Evolutionary conservation across 2,797 vertebrate species (phyloP).

Genomic region (Xenentodon cancila): DNA sequence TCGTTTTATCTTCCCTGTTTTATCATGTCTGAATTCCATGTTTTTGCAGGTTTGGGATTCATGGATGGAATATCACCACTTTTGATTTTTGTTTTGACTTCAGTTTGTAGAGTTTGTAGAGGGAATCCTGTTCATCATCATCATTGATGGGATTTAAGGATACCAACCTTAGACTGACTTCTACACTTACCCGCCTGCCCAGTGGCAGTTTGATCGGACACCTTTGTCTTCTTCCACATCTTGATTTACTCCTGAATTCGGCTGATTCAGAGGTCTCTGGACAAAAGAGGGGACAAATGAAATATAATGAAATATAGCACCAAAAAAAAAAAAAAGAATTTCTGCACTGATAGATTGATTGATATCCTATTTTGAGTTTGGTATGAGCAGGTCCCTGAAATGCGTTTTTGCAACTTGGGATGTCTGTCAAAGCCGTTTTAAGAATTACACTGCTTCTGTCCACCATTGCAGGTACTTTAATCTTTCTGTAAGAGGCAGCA

Average conservation of each 20-base stretch:
- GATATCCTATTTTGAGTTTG: not conserved
- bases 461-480: conserved; percentile 43
- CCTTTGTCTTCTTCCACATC: conserved; percentile 82
- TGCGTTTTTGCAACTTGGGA: too few relatives aligned
- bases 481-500: conserved; percentile 62
- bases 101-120: conserved; percentile 3
- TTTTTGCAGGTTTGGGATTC: conserved; percentile 10
- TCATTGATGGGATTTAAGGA: conserved; percentile 17
- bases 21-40: not conserved
- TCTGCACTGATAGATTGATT: conserved; percentile 15
- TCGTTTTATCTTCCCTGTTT: not conserved
- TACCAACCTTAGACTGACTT: conserved; percentile 32
- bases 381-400: too few relatives aligned
- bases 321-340: not conserved
- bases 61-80: conserved; percentile 1
- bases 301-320: not conserved
- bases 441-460: not conserved
- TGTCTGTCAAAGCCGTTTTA: not conserved
- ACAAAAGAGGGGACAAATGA: not conserved
- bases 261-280: conserved; percentile 64
- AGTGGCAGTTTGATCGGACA: conserved; percentile 76
- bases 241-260: conserved; percentile 56
- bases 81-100: conserved; percentile 21
- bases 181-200: conserved; percentile 82
- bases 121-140: conserved; percentile 12